Base-by-base conservation (phyloP, 2,888 invertebrate species). In the Eristalinus sepulchralis region DNA sequence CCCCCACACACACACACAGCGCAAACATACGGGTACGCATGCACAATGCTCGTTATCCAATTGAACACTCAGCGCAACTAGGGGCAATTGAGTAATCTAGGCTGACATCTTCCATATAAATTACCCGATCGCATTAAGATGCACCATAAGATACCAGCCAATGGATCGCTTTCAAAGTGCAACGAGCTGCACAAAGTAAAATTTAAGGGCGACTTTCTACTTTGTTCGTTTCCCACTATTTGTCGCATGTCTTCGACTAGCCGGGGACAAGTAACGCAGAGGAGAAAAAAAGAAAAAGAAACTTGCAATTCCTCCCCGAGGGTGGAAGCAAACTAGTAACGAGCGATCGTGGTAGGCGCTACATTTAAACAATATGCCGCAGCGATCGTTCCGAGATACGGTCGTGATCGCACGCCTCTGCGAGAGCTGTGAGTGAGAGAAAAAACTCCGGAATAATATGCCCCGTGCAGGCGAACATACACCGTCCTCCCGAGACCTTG, bases 81-180 rank as follows among this genome's bases (percentile, higher is more conserved):
- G 71, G 66, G 70, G 66, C 83, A 86, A 83, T 86, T 83, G 83
- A 79, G 71, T 67, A 79, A 86, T 86, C 86, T 83, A 57, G 63
- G 66, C 66, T 47, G 55, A 79, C 75, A 86, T 86, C 86, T 86
- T 88, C 88, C 67, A 89, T 88, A 89, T 89, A 89, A 89, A 89
- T 89, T 88, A 89, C 89, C 88, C 88, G 89, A 89, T 89, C 89
- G 88, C 88, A 89, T 89, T 89, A 88, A 89, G 89, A 89, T 89
- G 82, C 85, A 78, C 88, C 88, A 89, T 66, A 78, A 75, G 82
- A 86, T 86, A 86, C 57, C 36, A 34, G n/a, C 64, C 73, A 82
- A 73, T 70, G 73, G 17, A 83, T 85, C 78, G 81, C 62, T 73
- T 78, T 72, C 81, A 64, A 72, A 80, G 11, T 71, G 13, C 67